These are phyloP conservation scores for Cotesia chilonis DNA, from an alignment of 1,140 invertebrate species.

Conservation along the genomic window DNA sequence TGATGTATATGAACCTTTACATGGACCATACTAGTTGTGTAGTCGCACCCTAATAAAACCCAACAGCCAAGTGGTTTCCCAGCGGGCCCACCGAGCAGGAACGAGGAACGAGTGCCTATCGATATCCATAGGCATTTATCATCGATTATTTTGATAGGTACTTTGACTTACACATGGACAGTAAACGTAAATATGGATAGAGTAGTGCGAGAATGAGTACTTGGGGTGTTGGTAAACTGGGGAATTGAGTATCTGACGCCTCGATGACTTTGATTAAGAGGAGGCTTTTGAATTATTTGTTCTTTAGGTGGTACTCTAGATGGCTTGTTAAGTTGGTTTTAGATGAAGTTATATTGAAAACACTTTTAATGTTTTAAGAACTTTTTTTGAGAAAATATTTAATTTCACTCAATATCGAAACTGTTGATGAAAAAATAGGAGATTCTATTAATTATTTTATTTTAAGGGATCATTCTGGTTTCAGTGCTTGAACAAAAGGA, in stretches of 20 bases:
- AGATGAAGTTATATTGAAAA: too few relatives aligned
- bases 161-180: too few relatives aligned
- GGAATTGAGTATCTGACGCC: conserved; percentile 35
- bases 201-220: neutral
- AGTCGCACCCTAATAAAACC: conserved; percentile 40
- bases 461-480: too few relatives aligned
- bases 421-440: too few relatives aligned
- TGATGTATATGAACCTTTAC: conserved; percentile 15
- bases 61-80: conserved; percentile 41
- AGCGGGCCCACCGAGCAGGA: conserved; percentile 40
- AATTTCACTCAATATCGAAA: too few relatives aligned
- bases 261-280: conserved; percentile 21
- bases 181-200: too few relatives aligned
- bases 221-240: conserved; percentile 32
- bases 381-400: too few relatives aligned
- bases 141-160: conserved; percentile 53
- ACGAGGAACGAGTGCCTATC: conserved; percentile 40
- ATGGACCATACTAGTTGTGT: conserved; percentile 42
- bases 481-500: too few relatives aligned
- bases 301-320: neutral
- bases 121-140: conserved; percentile 59
- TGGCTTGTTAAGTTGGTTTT: neutral
- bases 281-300: neutral
- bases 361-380: too few relatives aligned
- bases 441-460: too few relatives aligned